Evolutionary conservation across 2,888 invertebrate species (phyloP).

Genomic region (Conus canariensis): DNA sequence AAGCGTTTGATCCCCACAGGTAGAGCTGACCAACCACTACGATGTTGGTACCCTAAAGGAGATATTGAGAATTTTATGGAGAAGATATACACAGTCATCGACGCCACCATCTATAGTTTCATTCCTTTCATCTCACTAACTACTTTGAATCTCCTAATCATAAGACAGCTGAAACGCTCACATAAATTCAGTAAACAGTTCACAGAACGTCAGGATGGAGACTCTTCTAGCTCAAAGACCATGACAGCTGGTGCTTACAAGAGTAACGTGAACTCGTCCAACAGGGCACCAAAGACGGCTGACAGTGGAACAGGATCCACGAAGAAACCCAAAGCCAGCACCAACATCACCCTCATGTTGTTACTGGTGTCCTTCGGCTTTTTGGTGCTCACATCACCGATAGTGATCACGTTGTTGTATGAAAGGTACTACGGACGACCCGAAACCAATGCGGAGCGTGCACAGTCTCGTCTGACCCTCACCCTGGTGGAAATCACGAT

Average conservation of each 20-base stretch:
- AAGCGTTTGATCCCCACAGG: constrained; percentile 12
- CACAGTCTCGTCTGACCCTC: constrained; percentile 39
- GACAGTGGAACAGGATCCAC: no score
- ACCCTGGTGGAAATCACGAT: constrained; percentile 50
- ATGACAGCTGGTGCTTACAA: background rate
- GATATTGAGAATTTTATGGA: background rate
- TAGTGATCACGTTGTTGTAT: constrained; percentile 45
- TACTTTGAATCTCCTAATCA: background rate
- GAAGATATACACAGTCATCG: constrained; percentile 40
- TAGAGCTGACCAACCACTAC: background rate
- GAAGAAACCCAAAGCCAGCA: constrained; percentile 8
- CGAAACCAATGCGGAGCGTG: constrained; percentile 36
- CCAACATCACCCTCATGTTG: constrained; percentile 49
- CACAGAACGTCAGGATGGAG: background rate
- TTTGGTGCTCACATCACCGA: constrained; percentile 47
- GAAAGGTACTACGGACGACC: constrained; percentile 42
- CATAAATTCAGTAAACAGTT: constrained; percentile 19
- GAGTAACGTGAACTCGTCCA: background rate
- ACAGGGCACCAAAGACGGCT: background rate
- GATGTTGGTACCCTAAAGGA: background rate
- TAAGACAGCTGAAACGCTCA: background rate
- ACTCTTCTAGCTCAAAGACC: background rate
- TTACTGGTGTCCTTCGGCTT: constrained; percentile 51
- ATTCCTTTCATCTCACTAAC: constrained; percentile 34
- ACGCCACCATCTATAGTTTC: constrained; percentile 42